These are phyloP conservation scores for Operophtera brumata DNA, from an alignment of 2,888 invertebrate species.

Conservation along the genomic window DNA sequence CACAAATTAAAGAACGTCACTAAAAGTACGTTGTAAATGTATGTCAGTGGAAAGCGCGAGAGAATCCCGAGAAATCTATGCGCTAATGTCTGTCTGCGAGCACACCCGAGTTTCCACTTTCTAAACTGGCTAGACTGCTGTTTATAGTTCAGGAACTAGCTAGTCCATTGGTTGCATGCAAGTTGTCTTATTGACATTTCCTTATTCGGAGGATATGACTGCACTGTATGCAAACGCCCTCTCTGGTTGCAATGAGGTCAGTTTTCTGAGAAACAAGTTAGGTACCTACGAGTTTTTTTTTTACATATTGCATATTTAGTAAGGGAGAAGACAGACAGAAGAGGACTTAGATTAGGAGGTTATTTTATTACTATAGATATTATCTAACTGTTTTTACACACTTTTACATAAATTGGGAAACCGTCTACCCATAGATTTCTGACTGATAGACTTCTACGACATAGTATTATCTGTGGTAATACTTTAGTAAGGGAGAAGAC, in stretches of 20 bases:
- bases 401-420: too few relatives aligned
- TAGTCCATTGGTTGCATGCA: constrained; percentile 57
- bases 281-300: too few relatives aligned
- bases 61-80: constrained; percentile 78
- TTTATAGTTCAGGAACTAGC: constrained; percentile 76
- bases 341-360: too few relatives aligned
- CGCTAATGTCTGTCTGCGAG: constrained; percentile 62
- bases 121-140: constrained; percentile 69
- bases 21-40: constrained; percentile 58
- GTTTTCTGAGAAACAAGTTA: not conserved
- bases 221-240: constrained; percentile 1
- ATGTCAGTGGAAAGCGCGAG: constrained; percentile 79
- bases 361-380: too few relatives aligned
- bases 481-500: too few relatives aligned
- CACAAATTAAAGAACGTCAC: too few relatives aligned
- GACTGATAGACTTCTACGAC: too few relatives aligned
- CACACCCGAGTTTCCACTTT: constrained; percentile 71
- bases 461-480: too few relatives aligned
- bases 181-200: constrained; percentile 70
- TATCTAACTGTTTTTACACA: too few relatives aligned
- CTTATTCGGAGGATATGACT: constrained; percentile 40
- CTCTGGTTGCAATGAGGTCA: not conserved
- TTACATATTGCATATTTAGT: too few relatives aligned
- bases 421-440: too few relatives aligned
- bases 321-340: too few relatives aligned